Base-by-base conservation (phyloP, 1,140 invertebrate genomes). In the Macrocentrus cingulum region DNA sequence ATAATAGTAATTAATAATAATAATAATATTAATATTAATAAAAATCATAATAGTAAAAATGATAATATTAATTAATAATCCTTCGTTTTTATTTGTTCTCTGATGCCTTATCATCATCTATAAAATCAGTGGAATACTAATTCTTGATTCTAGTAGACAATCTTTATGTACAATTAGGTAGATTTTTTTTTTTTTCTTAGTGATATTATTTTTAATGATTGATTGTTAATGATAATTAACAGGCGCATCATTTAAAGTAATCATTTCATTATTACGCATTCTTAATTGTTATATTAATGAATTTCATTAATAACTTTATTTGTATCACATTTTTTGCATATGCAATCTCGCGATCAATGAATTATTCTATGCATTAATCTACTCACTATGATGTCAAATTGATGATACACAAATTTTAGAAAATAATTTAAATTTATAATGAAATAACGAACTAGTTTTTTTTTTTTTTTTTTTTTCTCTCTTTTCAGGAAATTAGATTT, bases 261-360 rank as follows among this genome's bases (percentile, higher is more conserved):
- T 76, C 68, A 70, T 63, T 67, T 76, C 66, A 74, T 68, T 63
- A 68, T 58, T 63, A 44, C 56, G 20, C 42, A 29, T 64, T 41
- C 69, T 74, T 74, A 76, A 64, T 61, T 55, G 52, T 68, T 78
- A 70, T 75, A 68, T 76, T 76, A 69, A 76, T 75, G 75, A 70
- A 72, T 72, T 77, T 71, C 68, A 71, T 75, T 74, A 72, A 72
- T 77, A 72, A 71, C 59, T 75, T 25, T 16, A 16, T 52, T 52
- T 77, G 75, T 80, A 80, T 80, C 76, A 80, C 77, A 80, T 79
- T 77, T 66, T 76, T 75, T 66, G 66, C 72, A 68, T 74, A 71
- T 68, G 71, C 65, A 67, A 8, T 39, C 36, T 63, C 49, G 53
- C 59, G 59, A 59, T 66, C 61, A 62, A 60, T 65, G 37, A 29